Evolutionary conservation across 2,888 invertebrate species (phyloP).

Genomic region (Masnerella sp.): DNA sequence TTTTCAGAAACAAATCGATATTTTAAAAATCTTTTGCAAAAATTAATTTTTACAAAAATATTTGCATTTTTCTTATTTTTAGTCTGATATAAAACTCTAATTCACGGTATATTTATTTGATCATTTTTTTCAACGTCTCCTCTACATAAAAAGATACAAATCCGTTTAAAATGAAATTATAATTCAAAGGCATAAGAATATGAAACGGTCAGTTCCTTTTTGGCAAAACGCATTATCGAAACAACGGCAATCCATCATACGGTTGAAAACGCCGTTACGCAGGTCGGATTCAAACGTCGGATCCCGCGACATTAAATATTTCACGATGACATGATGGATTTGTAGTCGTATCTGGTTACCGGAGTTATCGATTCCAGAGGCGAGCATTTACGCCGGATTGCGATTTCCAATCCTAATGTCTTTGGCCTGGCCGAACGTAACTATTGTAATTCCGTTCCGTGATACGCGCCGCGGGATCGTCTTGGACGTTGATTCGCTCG

Average conservation of each 20-base stretch:
- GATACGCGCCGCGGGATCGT: conserved; percentile 23
- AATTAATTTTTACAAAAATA: no score
- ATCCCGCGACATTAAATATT: conserved; percentile 57
- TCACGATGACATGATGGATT: conserved; percentile 57
- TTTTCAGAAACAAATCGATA: no score
- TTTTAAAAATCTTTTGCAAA: no score
- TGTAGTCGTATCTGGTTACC: conserved; percentile 53
- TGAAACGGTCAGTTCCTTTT: background rate
- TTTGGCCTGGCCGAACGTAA: conserved; percentile 49
- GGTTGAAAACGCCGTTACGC: conserved; percentile 27
- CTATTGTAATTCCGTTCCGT: conserved; percentile 48
- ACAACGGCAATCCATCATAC: conserved; percentile 45
- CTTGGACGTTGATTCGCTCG: conserved; percentile 37
- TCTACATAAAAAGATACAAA: no score
- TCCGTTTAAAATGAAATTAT: no score
- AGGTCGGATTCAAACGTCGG: conserved; percentile 41
- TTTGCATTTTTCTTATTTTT: no score
- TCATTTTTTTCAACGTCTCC: no score
- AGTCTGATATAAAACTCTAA: no score
- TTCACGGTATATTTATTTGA: no score
- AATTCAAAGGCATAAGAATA: no score
- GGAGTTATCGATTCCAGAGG: conserved; percentile 55
- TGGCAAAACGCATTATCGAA: conserved; percentile 10
- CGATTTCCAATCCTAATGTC: conserved; percentile 55
- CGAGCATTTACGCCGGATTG: conserved; percentile 55